phyloP scores from a whole-genome alignment of 1,140 invertebrate species.

The Cryptotermes secundus region DNA sequence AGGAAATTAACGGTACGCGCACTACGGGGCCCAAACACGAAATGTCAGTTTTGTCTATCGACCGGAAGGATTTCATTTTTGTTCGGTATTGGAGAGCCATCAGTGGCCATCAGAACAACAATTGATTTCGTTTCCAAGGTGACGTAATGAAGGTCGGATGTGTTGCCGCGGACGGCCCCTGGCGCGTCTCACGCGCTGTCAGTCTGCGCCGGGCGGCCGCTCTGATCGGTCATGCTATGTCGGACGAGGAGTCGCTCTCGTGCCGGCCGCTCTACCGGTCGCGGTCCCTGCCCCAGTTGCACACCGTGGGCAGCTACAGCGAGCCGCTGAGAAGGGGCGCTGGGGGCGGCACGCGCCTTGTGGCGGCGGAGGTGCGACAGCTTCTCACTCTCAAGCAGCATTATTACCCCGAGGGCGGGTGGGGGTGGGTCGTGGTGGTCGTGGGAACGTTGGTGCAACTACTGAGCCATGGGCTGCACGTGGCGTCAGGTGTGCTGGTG shows the following conservation, averaged over 20 bases:
- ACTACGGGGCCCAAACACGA: too few species aligned
- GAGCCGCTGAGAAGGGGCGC: neutral
- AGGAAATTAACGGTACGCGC: too few species aligned
- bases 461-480: constrained; percentile 54
- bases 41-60: too few species aligned
- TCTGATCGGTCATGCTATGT: neutral
- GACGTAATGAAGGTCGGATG: too few species aligned
- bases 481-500: constrained; percentile 49
- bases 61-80: too few species aligned
- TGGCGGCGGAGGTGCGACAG: constrained; percentile 6
- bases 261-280: neutral
- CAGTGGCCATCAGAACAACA: too few species aligned
- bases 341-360: neutral
- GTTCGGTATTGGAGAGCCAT: too few species aligned
- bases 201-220: neutral
- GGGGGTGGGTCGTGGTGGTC: constrained; percentile 63
- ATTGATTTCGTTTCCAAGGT: too few species aligned
- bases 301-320: neutral
- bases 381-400: constrained; percentile 53
- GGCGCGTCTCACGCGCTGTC: neutral
- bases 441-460: constrained; percentile 55
- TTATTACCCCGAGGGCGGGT: constrained; percentile 67
- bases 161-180: too few species aligned
- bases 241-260: too few species aligned
- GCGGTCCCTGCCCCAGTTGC: constrained; percentile 12